phyloP scores from a whole-genome alignment of 2,797 vertebrate species.

The Arctocebus calabarensis region DNA sequence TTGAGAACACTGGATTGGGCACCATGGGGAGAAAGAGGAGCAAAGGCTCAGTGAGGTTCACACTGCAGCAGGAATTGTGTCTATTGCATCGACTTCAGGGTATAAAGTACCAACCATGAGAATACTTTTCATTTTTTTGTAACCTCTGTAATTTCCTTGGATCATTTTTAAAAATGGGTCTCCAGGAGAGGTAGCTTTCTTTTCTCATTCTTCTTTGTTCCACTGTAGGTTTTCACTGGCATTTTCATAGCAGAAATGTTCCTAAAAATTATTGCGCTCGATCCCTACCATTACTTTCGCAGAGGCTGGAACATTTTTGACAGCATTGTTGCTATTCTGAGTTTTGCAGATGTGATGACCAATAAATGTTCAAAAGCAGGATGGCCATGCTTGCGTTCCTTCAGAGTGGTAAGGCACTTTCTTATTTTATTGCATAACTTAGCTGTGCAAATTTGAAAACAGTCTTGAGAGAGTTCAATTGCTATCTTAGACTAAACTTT shows the following conservation, averaged over 20 bases:
- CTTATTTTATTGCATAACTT: background rate
- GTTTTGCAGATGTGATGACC: constrained; percentile 73
- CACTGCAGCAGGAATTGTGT: no score
- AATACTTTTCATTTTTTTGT: background rate
- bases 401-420: constrained; percentile 91
- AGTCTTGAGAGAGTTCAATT: background rate
- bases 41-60: background rate
- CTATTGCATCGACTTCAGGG: background rate
- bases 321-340: constrained; percentile 84
- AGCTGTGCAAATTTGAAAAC: background rate
- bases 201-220: constrained; percentile 48
- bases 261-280: constrained; percentile 87
- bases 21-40: background rate
- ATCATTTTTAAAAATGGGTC: background rate
- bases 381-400: constrained; percentile 86
- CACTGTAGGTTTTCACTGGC: constrained; percentile 84
- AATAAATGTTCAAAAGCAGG: rapidly evolving
- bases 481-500: background rate
- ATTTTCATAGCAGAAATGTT: constrained; percentile 88
- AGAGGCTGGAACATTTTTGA: constrained; percentile 88
- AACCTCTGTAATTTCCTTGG: background rate
- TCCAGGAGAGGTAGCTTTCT: background rate
- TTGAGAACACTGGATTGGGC: background rate
- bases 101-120: background rate
- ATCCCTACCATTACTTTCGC: constrained; percentile 89